phyloP scores from a whole-genome alignment of 2,797 vertebrate species.

The Alfaro cultratus region DNA sequence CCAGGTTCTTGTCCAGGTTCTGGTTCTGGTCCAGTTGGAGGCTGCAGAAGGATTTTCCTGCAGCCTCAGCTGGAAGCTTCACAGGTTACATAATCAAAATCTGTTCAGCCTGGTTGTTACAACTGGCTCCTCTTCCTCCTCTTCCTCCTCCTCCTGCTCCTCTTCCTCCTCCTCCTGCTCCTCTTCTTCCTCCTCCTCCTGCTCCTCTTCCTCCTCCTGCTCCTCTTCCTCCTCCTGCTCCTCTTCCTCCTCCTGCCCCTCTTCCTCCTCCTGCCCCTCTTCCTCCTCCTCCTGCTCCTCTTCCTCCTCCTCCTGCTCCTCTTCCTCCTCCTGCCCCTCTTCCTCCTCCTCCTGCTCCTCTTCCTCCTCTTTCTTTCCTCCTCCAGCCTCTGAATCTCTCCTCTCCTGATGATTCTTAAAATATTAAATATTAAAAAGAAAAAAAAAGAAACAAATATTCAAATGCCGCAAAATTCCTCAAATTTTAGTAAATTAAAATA shows the following conservation, averaged over 20 bases:
- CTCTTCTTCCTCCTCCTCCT: too few relatives aligned
- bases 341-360: too few relatives aligned
- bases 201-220: too few relatives aligned
- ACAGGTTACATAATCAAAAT: background rate
- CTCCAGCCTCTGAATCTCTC: background rate
- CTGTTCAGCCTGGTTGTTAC: background rate
- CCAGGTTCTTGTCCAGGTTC: background rate
- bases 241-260: rapidly evolving
- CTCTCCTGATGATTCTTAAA: background rate
- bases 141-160: rapidly evolving
- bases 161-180: rapidly evolving
- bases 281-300: too few relatives aligned
- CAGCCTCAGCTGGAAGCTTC: background rate
- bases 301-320: too few relatives aligned
- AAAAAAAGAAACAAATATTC: background rate
- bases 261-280: rapidly evolving
- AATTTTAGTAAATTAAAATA: background rate
- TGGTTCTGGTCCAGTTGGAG: background rate
- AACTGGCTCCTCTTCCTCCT: background rate
- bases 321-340: too few relatives aligned
- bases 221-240: too few relatives aligned
- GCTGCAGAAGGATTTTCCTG: background rate
- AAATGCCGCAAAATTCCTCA: background rate
- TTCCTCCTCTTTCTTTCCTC: too few relatives aligned
- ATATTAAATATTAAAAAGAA: background rate